phyloP scores from a whole-genome alignment of 1,140 invertebrate genomes.

The Cyphomyrmex costatus region DNA sequence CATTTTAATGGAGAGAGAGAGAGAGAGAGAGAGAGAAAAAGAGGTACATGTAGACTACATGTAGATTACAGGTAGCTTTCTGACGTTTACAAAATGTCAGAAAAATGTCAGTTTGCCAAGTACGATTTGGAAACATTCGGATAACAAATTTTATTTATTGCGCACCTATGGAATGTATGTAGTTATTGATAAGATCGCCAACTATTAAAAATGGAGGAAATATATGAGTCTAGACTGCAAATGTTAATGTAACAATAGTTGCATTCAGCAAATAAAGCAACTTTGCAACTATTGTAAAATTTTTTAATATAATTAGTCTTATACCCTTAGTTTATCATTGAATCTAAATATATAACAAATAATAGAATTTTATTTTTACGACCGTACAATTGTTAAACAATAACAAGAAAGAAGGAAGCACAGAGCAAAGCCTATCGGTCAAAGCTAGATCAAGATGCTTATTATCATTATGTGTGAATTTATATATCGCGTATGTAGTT shows the following conservation, averaged over 20 bases:
- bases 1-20: not conserved
- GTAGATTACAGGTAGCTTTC: not conserved
- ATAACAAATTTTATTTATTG: not conserved
- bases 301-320: too few relatives aligned
- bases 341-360: too few relatives aligned
- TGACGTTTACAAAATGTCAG: not conserved
- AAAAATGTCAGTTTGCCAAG: not conserved
- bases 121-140: not conserved
- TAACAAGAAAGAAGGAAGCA: too few relatives aligned
- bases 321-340: too few relatives aligned
- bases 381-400: too few relatives aligned
- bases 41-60: not conserved
- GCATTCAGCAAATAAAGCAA: too few relatives aligned
- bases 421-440: too few relatives aligned
- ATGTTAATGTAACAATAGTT: not conserved
- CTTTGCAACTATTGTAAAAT: too few relatives aligned
- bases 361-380: too few relatives aligned
- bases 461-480: too few relatives aligned
- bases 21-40: not conserved
- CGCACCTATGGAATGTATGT: not conserved
- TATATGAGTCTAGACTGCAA: not conserved
- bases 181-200: not conserved
- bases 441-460: too few relatives aligned
- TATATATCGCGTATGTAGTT: too few relatives aligned
- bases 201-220: not conserved